Conservation (phyloP, 2,797 vertebrate genomes). For the Eptatretus atami region DNA sequence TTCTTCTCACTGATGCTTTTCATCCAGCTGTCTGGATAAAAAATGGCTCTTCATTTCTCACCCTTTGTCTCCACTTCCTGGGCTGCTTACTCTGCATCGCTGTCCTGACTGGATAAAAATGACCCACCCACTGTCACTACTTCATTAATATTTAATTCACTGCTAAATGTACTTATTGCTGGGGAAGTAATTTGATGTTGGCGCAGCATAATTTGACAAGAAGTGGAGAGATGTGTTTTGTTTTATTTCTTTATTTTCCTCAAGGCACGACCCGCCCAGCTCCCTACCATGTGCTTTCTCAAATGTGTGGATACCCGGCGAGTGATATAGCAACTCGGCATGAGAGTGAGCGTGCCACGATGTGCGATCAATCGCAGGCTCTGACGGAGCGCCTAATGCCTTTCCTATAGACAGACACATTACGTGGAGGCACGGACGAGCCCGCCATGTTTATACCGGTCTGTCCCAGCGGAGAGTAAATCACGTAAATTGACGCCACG, state of each 20-base stretch:
- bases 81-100: neutral
- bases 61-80: conserved; percentile 1
- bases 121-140: conserved; percentile 13
- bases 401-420: conserved; percentile 29
- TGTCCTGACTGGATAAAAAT: neutral
- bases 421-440: conserved; percentile 20
- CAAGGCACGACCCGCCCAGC: too few species aligned
- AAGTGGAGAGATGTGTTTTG: too few species aligned
- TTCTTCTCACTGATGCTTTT: too few species aligned
- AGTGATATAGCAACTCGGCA: too few species aligned
- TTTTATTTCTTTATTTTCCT: too few species aligned
- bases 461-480: conserved; percentile 16
- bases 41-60: neutral
- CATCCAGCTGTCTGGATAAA: too few species aligned
- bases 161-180: conserved; percentile 23
- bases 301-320: too few species aligned
- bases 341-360: too few species aligned
- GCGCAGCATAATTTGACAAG: conserved; percentile 13
- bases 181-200: conserved; percentile 11
- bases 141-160: conserved; percentile 27
- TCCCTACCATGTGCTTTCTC: too few species aligned
- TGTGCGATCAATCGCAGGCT: too few species aligned
- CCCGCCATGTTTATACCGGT: conserved; percentile 17
- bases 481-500: conserved; percentile 23
- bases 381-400: conserved; percentile 17